Conservation (phyloP, 2,888 invertebrate species). For the Hedya salicella region DNA sequence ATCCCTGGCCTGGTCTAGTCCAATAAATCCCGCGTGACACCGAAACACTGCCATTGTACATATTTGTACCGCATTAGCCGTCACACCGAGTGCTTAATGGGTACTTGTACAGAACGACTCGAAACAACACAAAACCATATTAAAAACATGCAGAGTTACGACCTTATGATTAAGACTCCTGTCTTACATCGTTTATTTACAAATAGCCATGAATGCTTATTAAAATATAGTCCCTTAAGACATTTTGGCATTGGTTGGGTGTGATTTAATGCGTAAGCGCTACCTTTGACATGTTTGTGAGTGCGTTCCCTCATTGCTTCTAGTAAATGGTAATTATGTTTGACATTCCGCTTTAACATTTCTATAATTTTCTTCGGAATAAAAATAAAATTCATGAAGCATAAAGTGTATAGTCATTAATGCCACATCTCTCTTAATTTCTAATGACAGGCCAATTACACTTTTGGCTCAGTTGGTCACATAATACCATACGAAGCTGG, state of each 20-base stretch:
- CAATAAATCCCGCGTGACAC: conserved; percentile 51
- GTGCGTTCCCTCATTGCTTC: conserved; percentile 7
- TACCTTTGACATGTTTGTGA: conserved; percentile 34
- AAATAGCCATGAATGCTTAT: not conserved
- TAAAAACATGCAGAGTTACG: not conserved
- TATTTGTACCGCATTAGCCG: conserved; percentile 58
- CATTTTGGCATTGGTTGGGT: conserved; percentile 13
- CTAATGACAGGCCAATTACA: too few species aligned
- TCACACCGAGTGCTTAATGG: conserved; percentile 44
- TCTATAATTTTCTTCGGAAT: conserved; percentile 8
- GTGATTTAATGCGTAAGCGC: conserved; percentile 14
- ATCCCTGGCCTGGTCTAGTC: conserved; percentile 39
- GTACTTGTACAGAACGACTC: conserved; percentile 4
- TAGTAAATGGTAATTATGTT: conserved; percentile 9
- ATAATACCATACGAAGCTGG: too few species aligned
- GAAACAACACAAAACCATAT: not conserved
- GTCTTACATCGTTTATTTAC: not conserved
- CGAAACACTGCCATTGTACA: conserved; percentile 48
- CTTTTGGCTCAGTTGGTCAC: too few species aligned
- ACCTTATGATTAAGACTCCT: not conserved
- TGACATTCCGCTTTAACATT: conserved; percentile 2
- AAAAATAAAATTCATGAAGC: not conserved
- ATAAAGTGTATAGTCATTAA: too few species aligned
- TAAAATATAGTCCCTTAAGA: not conserved
- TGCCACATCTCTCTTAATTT: too few species aligned